Base-by-base conservation (phyloP, 2,113 vertebrate genomes). In the Heterochromis multidens region DNA sequence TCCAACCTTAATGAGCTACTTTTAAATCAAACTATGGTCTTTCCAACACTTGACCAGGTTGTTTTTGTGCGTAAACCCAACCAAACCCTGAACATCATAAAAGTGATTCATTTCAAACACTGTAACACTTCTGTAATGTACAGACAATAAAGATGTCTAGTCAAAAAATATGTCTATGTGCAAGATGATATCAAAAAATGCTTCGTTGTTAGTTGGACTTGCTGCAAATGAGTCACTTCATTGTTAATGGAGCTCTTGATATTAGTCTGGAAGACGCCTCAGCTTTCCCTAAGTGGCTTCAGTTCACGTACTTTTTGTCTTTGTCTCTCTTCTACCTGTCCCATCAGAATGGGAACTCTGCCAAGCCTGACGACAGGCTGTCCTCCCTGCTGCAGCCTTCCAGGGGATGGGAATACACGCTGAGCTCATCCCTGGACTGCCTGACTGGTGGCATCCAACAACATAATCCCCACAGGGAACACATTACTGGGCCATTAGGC, bases 391-490 rank as follows among this genome's bases (percentile, higher is more conserved):
- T 82, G 37, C 72, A 33, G 74, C 40, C 83, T 86, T 89, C 84
- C 86, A 82, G 77, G 9, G 43, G 80, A 93, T 90, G 84, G 85
- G 91, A 92, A 95, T 94, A 92, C 84, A 87, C 2, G 10, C 80
- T 92, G 89, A 93, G 88, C 88, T 95, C 93, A 94, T 88, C 79
- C n/a, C 56, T 70, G 79, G 86, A 77, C 84, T 83, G 88, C 54
- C 84, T 84, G 85, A 19, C 80, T 87, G 59, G 84, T 87, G 87
- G 88, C 90, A 88, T 77, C 85, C 82, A 84, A 80, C 62, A 78
- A 9, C 49, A 63, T 82, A 85, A 89, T 84, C 86, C 76, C 49
- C 60, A 60, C 81, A 70, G 46, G 72, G 85, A 79, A 89, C 84
- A 89, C 88, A 83, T 88, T 88, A 89, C 85, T 85, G 88, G 80